A percentile compares a stretch with the other conserved stretches of the same genome.
phyloP scores from a whole-genome alignment of 2,113 vertebrate species.

The Chaetodon auriga region DNA sequence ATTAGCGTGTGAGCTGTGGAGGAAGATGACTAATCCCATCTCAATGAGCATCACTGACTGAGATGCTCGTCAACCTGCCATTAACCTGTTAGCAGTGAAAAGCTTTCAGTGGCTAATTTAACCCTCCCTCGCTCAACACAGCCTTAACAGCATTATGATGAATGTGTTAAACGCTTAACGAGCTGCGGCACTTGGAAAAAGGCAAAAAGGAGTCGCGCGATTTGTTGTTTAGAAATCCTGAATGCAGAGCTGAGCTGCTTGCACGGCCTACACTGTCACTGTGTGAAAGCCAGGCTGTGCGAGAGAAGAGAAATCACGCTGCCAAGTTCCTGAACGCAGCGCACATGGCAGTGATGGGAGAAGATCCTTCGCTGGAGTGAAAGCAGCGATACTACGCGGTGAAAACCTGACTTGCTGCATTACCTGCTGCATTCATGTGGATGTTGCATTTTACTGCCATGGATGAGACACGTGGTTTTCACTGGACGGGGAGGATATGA shows the following conservation, averaged over 20 bases:
- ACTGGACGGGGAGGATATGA: no score
- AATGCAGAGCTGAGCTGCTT: slow-evolving; percentile 4
- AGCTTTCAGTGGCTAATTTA: neutral
- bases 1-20: slow-evolving; percentile 20
- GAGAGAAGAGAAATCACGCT: neutral
- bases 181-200: neutral
- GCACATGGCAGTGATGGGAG: neutral
- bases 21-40: slow-evolving; percentile 32
- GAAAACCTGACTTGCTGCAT: no score
- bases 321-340: slow-evolving; percentile 18
- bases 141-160: neutral
- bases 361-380: neutral
- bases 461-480: no score
- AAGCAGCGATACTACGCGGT: neutral
- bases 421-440: no score
- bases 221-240: neutral
- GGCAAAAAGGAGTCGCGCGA: neutral
- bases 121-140: slow-evolving; percentile 1
- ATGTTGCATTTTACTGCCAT: no score
- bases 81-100: neutral
- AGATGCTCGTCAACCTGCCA: slow-evolving; percentile 16
- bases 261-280: slow-evolving; percentile 22
- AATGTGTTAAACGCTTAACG: neutral
- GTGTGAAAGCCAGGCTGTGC: neutral
- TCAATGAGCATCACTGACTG: neutral